Percentiles rank a stretch among this genome's conserved stretches.
Evolutionary conservation across 2,797 vertebrate genomes (phyloP).

Genomic region (Halcyon badia): DNA sequence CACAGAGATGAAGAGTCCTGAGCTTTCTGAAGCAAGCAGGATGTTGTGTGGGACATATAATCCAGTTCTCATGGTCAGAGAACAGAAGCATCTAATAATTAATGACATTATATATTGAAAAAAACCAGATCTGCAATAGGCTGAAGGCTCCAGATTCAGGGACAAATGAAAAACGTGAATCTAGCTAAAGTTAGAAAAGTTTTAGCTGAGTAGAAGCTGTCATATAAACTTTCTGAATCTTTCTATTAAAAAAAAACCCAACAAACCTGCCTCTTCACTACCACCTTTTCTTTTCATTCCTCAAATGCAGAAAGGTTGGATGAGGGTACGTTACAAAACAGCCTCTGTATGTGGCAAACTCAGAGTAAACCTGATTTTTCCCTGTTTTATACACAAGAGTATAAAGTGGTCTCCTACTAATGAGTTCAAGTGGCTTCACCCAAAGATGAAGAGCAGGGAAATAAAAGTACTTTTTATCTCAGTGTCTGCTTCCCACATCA

Average conservation of each 20-base stretch:
- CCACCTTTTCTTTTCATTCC: neutral
- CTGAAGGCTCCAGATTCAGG: neutral
- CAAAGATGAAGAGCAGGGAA: neutral
- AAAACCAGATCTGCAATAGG: neutral
- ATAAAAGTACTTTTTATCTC: neutral
- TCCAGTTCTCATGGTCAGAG: neutral
- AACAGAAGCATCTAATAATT: neutral
- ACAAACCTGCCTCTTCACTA: neutral
- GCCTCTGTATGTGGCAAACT: neutral
- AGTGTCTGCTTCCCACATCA: neutral
- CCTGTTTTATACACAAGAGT: neutral
- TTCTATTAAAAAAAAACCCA: neutral
- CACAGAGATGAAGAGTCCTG: neutral
- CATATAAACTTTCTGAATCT: neutral
- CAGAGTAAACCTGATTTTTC: neutral
- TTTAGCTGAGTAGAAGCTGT: neutral
- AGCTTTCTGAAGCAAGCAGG: neutral
- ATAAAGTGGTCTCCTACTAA: neutral
- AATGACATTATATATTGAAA: neutral
- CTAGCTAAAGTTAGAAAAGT: neutral
- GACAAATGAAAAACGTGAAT: neutral
- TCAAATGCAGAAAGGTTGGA: neutral
- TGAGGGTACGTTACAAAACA: accelerated
- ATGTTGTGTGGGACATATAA: neutral
- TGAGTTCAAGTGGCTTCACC: neutral